Conservation (phyloP, 2,888 invertebrate genomes). For the Lysandra bellargus region DNA sequence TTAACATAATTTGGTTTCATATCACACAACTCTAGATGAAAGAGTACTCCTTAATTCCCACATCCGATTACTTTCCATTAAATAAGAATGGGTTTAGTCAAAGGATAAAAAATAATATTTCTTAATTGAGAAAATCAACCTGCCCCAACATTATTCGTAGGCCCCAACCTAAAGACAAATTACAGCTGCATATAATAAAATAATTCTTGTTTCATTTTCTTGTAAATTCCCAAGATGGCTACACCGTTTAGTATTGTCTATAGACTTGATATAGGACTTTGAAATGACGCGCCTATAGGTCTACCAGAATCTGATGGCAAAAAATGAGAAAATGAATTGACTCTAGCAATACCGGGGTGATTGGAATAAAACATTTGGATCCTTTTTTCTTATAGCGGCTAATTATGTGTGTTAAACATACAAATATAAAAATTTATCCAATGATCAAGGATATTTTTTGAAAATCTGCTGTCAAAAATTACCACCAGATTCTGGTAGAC, state of each 20-base stretch:
- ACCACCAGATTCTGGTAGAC: no score
- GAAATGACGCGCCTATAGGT: no score
- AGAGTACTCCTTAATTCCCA: not conserved
- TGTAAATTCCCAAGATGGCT: not conserved
- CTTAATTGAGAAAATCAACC: not conserved
- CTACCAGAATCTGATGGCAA: no score
- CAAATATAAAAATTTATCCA: no score
- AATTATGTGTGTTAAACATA: no score
- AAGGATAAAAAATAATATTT: not conserved
- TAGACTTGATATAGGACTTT: not conserved
- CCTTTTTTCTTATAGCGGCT: no score
- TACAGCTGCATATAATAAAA: not conserved
- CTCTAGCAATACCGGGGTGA: no score
- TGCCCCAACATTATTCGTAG: not conserved
- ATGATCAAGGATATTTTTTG: no score
- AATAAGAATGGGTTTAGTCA: not conserved
- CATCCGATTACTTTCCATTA: not conserved
- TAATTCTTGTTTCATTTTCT: not conserved
- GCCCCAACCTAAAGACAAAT: not conserved
- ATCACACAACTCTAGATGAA: not conserved
- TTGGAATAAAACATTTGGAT: no score
- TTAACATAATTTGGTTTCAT: conserved; percentile 11
- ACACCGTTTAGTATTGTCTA: not conserved
- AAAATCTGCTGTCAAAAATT: no score
- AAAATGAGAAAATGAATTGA: no score